Base-by-base conservation (phyloP, 1,140 invertebrate species). In the Tetramorium parvispinum region DNA sequence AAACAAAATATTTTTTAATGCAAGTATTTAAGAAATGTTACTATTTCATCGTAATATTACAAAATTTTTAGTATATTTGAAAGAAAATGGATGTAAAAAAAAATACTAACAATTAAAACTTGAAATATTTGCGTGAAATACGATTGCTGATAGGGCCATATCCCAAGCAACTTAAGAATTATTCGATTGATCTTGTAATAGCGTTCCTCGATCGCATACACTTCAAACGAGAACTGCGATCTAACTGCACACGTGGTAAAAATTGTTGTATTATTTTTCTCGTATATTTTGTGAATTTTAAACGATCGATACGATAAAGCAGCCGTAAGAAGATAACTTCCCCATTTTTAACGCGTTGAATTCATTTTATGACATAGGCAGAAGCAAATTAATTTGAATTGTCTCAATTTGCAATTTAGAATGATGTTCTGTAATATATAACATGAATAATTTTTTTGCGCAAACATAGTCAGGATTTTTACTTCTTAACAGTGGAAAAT, bases 131-230 rank as follows among this genome's bases (percentile, higher is more conserved):
- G 73, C 7, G 37, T 13, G 3, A 85, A 21, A 32, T 57, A 49
- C 5, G 61, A 40, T 27, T 68, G 61, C 18, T 79, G 61, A 53
- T 68, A 79, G 1, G 61, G 61, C 61, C 63, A 87, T 51, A 83
- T n/a, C 0, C 78, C 78, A 40, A 87, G n/a, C 0, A 0, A 2
- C 18, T 18, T 71, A 1, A 87, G 32, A 8, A 88, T 0, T 40
- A 63, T 8, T 61, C 40, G n/a, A 57, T 37, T 87, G 6, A 85
- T 0, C 1, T 40, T 66, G 2, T 27, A 27, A 57, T 87, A 87
- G 0, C 11, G 24, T 55, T 51, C 40, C 11, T 13, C 13, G 10
- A 37, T 11, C 13, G 13, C 18, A 8, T 76, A 18, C 70, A 85
- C 77, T 27, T 59, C 16, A n/a, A 5, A 37, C 18, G 32, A 66